Evolutionary conservation across 1,140 invertebrate genomes (phyloP).

Genomic region (Sycobia sp.): DNA sequence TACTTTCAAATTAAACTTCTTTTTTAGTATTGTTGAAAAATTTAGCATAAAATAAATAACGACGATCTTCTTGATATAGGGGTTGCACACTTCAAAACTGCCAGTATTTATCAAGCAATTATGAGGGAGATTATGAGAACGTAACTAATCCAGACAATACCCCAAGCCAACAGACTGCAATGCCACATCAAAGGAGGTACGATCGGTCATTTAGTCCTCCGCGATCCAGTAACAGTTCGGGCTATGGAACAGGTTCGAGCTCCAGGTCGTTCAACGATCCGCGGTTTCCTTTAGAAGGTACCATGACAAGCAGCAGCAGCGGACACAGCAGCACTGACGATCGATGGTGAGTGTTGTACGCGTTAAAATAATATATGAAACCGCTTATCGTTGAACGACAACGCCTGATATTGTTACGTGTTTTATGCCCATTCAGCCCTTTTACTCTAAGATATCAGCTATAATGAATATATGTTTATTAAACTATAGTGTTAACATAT

Average conservation of each 20-base stretch:
- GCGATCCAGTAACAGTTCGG: conserved; percentile 81
- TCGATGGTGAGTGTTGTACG: conserved; percentile 62
- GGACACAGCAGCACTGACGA: conserved; percentile 70
- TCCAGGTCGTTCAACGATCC: conserved; percentile 71
- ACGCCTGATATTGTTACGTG: too few relatives aligned
- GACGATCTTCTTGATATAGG: conserved; percentile 54
- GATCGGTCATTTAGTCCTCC: conserved; percentile 80
- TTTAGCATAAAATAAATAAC: too few relatives aligned
- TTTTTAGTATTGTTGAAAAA: too few relatives aligned
- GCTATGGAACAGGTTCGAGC: conserved; percentile 82
- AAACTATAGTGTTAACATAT: too few relatives aligned
- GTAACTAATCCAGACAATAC: conserved; percentile 63
- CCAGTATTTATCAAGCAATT: conserved; percentile 68
- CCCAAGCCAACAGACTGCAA: conserved; percentile 62
- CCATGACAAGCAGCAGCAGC: conserved; percentile 69
- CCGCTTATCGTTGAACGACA: conserved; percentile 42
- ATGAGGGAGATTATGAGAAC: conserved; percentile 78
- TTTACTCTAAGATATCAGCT: too few relatives aligned
- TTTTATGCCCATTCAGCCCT: too few relatives aligned
- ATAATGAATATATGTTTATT: too few relatives aligned
- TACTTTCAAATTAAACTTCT: too few relatives aligned
- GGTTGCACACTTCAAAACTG: conserved; percentile 74
- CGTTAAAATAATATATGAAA: conserved; percentile 19
- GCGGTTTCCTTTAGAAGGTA: conserved; percentile 64
- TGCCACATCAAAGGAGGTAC: conserved; percentile 68